Base-by-base conservation (phyloP, 2,113 vertebrate species). In the Ifrita kowaldi region DNA sequence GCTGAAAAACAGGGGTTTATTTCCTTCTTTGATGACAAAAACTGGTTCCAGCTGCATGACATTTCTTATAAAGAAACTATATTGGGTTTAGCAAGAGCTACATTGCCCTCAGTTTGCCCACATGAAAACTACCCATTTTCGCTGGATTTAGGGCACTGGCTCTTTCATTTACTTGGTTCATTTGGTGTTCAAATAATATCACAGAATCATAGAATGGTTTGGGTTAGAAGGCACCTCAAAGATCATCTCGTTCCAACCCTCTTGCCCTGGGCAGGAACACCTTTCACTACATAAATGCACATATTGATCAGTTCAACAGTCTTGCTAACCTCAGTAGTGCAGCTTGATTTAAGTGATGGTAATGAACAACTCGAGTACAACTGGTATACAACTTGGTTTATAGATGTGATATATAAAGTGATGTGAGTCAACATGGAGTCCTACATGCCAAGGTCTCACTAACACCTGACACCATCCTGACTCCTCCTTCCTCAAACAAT, bases 21-120 rank as follows among this genome's bases (percentile, higher is more conserved):
- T 39, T 23, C 4, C 16, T 63, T 60, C 37, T 70, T 23, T 27
- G 7, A 6, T 33, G 17, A 11, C 22, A 26, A 68, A 77, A 75
- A 5, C 5, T 21, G 16, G 9, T 26, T 42, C 18, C 59, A 52
- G 28, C 1, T 3, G 1, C n/a, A 8, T n/a, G 15, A 22, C 7
- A 23, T 42, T 64, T 21, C 35, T 26, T 4, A 7, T 1, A 28
- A 35, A 26, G 21, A 47, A 56, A 11, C 6, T 21, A 0, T 21
- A 0, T 7, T 1, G 0, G 14, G 10, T 18, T 39, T 20, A 39
- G 21, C 18, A 44, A 22, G n/a, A 73, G 21, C 68, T 74, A 27
- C 13, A 44, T 16, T 20, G 23, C 30, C 44, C 23, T 19, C 22
- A 52, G 17, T 37, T 39, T 67, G 19, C 35, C 20, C 33, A 50